Evolutionary conservation across 2,888 invertebrate genomes (phyloP).

Genomic region (Dione juno): DNA sequence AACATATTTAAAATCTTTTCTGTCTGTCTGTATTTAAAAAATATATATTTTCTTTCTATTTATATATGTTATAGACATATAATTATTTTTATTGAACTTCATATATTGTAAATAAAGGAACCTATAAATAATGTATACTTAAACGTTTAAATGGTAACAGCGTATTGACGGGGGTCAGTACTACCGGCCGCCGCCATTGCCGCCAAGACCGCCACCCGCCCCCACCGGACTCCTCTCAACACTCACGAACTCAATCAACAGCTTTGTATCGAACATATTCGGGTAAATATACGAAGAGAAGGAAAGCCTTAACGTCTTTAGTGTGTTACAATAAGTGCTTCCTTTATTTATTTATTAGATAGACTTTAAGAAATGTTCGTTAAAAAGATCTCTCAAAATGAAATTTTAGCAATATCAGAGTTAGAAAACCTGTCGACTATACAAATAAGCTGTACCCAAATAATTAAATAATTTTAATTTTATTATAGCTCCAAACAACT

Average conservation of each 20-base stretch:
- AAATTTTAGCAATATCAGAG: background rate
- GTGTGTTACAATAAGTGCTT: background rate
- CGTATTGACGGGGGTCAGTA: slow-evolving; percentile 87
- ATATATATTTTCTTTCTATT: too few relatives aligned
- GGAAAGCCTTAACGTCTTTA: background rate
- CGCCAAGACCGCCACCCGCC: slow-evolving; percentile 76
- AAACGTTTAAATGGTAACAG: slow-evolving; percentile 64
- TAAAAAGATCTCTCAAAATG: slow-evolving; percentile 20
- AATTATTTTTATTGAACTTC: background rate
- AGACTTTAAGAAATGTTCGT: background rate
- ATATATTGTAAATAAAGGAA: background rate
- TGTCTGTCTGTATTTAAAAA: too few relatives aligned
- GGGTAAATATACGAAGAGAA: slow-evolving; percentile 72
- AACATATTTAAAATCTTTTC: too few relatives aligned
- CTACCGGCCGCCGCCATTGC: slow-evolving; percentile 84
- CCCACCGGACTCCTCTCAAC: slow-evolving; percentile 88
- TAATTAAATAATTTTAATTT: slow-evolving; percentile 7
- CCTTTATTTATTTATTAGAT: slow-evolving; percentile 16
- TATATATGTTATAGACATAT: too few relatives aligned
- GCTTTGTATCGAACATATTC: slow-evolving; percentile 90
- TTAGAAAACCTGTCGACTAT: slow-evolving; percentile 42
- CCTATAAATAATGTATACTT: slow-evolving; percentile 1
- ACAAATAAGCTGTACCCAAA: slow-evolving; percentile 32
- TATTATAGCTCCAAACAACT: background rate
- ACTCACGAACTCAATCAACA: slow-evolving; percentile 90